phyloP scores from a whole-genome alignment of 2,888 invertebrate genomes.

The Prosapia bicincta region DNA sequence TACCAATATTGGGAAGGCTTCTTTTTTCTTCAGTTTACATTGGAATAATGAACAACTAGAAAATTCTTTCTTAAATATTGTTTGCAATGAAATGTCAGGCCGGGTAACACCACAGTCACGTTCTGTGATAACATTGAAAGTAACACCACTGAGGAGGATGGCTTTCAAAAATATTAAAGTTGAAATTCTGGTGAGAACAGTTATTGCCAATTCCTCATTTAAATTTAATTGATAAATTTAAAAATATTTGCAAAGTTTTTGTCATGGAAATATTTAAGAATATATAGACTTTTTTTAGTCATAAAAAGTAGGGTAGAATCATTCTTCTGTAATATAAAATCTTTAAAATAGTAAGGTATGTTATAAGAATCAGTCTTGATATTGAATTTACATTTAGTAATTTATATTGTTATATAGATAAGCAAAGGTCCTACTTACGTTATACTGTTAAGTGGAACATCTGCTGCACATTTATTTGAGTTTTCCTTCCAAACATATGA shows the following conservation, averaged over 20 bases:
- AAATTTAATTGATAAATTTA: too few relatives aligned
- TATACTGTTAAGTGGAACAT: conserved; percentile 12
- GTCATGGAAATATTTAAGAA: too few relatives aligned
- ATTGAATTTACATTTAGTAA: too few relatives aligned
- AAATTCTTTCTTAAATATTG: not conserved
- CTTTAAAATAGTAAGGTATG: too few relatives aligned
- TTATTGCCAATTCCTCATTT: not conserved
- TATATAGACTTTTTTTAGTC: too few relatives aligned
- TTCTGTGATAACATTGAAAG: not conserved
- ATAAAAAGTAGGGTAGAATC: too few relatives aligned
- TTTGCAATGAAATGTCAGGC: conserved; percentile 2
- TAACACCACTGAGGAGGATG: conserved; percentile 6
- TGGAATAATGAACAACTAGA: not conserved
- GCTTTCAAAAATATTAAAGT: conserved; percentile 3
- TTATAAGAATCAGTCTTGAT: too few relatives aligned
- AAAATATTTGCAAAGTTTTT: too few relatives aligned
- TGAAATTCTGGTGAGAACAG: not conserved
- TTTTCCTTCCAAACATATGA: conserved; percentile 7
- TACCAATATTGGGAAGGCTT: conserved; percentile 20
- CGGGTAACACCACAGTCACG: conserved; percentile 12
- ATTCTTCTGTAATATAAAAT: too few relatives aligned
- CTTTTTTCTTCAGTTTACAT: conserved; percentile 10
- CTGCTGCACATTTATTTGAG: conserved; percentile 7
- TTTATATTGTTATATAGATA: conserved; percentile 3
- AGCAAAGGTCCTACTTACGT: conserved; percentile 15